These are phyloP conservation scores for Microctonus brassicae DNA, from an alignment of 2,888 invertebrate species.

Conservation along the genomic window DNA sequence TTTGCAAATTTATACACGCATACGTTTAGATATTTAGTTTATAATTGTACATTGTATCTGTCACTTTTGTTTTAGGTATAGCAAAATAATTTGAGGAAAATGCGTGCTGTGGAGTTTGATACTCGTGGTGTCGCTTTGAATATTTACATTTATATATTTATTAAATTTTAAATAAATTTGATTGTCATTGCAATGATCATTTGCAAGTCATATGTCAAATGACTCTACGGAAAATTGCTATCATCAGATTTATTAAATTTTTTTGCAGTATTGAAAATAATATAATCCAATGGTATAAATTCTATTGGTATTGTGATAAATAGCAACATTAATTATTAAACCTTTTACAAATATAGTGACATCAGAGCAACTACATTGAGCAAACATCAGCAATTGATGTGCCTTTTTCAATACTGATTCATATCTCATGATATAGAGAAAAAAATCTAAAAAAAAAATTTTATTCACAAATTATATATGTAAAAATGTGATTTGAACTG, in stretches of 20 bases:
- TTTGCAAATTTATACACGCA: conserved; percentile 1
- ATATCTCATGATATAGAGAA: background rate
- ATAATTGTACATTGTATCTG: conserved; percentile 3
- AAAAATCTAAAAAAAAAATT: no score
- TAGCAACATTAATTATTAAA: background rate
- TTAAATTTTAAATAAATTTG: background rate
- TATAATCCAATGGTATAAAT: background rate
- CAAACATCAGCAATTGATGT: background rate
- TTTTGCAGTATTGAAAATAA: background rate
- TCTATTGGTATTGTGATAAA: background rate
- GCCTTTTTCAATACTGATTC: background rate
- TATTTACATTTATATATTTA: background rate
- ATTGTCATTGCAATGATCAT: background rate
- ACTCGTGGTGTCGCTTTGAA: conserved; percentile 39
- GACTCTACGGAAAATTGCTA: background rate
- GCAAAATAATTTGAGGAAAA: conserved; percentile 63
- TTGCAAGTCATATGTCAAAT: background rate
- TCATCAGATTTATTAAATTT: background rate
- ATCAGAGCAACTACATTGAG: no score
- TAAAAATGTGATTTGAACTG: no score
- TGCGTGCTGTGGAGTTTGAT: conserved; percentile 46
- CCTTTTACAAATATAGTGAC: background rate
- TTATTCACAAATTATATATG: no score
- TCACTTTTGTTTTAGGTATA: conserved; percentile 59
- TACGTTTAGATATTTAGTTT: conserved; percentile 3